These are phyloP conservation scores for Physocephala rufipes DNA, from an alignment of 2,888 invertebrate species.

Conservation along the genomic window DNA sequence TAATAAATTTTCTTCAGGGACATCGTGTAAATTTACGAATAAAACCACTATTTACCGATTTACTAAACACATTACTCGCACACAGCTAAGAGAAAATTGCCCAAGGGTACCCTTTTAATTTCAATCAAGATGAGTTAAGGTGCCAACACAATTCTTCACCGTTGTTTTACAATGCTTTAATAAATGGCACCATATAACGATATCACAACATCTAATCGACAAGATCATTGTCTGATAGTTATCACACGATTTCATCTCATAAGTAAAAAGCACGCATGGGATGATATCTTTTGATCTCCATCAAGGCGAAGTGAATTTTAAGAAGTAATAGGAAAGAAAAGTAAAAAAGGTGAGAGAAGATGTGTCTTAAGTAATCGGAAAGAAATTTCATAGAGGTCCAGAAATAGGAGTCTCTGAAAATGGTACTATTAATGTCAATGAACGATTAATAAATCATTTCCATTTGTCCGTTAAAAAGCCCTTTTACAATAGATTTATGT, in stretches of 20 bases:
- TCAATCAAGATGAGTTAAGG: background rate
- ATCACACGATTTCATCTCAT: too few relatives aligned
- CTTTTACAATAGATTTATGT: background rate
- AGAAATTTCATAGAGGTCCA: background rate
- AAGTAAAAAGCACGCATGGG: background rate
- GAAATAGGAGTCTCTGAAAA: background rate
- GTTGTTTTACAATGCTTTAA: slow-evolving; percentile 24
- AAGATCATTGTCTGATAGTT: background rate
- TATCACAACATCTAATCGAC: slow-evolving; percentile 30
- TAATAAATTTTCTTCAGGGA: too few relatives aligned
- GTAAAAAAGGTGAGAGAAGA: background rate
- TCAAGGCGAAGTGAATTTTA: slow-evolving; percentile 3
- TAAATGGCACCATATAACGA: slow-evolving; percentile 27
- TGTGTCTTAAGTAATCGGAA: background rate
- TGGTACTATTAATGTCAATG: background rate
- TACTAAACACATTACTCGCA: too few relatives aligned
- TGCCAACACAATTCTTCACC: slow-evolving; percentile 6
- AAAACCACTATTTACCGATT: too few relatives aligned
- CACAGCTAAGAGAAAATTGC: too few relatives aligned
- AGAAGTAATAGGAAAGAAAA: background rate
- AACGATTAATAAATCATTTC: background rate
- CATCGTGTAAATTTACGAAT: too few relatives aligned
- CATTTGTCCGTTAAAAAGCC: background rate
- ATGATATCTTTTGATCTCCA: slow-evolving; percentile 22
- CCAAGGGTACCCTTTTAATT: too few relatives aligned